These are phyloP conservation scores for Tetragonisca angustula DNA, from an alignment of 2,888 invertebrate species.

Conservation along the genomic window DNA sequence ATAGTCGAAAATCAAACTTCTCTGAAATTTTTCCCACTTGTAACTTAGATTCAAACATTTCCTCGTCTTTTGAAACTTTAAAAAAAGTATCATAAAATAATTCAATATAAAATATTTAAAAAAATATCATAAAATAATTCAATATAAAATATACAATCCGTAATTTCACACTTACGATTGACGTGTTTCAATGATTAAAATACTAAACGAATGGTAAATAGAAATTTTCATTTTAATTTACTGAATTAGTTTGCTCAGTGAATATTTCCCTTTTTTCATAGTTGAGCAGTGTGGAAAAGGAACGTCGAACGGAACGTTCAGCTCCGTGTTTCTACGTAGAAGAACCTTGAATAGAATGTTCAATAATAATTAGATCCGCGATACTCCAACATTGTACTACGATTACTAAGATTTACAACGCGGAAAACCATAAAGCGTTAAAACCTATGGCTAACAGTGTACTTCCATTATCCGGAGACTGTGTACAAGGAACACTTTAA, in stretches of 20 bases:
- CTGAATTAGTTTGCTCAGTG: neutral
- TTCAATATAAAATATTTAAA: no score
- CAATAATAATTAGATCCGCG: slow-evolving; percentile 21
- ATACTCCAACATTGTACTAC: slow-evolving; percentile 24
- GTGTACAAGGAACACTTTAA: slow-evolving; percentile 25
- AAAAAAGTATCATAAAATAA: no score
- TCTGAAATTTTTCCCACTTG: neutral
- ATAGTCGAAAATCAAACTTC: neutral
- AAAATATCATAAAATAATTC: no score
- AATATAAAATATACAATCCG: no score
- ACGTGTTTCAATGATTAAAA: neutral
- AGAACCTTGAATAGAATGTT: neutral
- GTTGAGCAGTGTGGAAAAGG: neutral
- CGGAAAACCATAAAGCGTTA: slow-evolving; percentile 51
- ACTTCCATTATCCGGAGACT: neutral
- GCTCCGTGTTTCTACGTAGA: neutral
- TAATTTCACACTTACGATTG: neutral
- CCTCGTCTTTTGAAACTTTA: neutral
- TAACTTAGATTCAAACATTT: neutral
- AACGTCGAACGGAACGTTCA: neutral
- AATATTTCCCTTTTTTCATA: neutral
- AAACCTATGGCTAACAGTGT: slow-evolving; percentile 53
- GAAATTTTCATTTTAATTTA: neutral
- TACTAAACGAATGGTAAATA: neutral
- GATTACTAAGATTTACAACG: slow-evolving; percentile 45